Evolutionary conservation across 2,888 invertebrate species (phyloP), one percentile per base, ranked within the genome.

Genomic region (Euzophera pinguis): DNA sequence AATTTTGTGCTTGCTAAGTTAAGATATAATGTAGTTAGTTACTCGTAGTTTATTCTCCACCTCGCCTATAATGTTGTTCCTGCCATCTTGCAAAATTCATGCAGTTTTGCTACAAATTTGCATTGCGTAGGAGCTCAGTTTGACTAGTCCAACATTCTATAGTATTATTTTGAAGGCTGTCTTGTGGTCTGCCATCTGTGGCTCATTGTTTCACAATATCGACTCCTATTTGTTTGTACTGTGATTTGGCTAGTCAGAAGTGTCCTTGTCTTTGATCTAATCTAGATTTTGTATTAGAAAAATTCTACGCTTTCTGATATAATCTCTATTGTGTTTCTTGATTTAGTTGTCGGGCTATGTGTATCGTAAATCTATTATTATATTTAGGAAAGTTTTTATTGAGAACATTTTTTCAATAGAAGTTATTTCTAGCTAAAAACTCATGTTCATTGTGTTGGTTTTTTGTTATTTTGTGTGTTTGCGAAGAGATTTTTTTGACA

Each of bases 111-210:
- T 64, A 67, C 69, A 61, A 73, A 76, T 78, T 78, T 65, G 67
- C 70, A 73, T 73, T 65, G 73, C 69, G 79, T 79, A 70, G 81
- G 79, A 54, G 60, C 59, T 77, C 69, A 66, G 54, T 68, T 73
- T 79, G 70, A 74, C 67, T 75, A 75, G 73, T 75, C 72, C 75
- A 71, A 80, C 81, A 81, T 84, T 84, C 81, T 81, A 82, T 73
- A 71, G 65, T 54, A 45, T 32, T n/a, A 41, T 57, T 54, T 45
- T 58, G 79, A 84, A 85, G 85, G 85, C 73, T 78, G 67, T 57
- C 54, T 56, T 65, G 66, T 67, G 65, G 69, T 61, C 63, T 65
- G 60, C 64, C 62, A 74, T 72, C 65, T 67, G 50, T 56, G 52
- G 29, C 50, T 56, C 35, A 29, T 48, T 39, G 43, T 48, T 42